Percentiles rank a stretch among this genome's conserved stretches.
Conservation (phyloP, 2,888 invertebrate genomes). For the Phengaris arion region DNA sequence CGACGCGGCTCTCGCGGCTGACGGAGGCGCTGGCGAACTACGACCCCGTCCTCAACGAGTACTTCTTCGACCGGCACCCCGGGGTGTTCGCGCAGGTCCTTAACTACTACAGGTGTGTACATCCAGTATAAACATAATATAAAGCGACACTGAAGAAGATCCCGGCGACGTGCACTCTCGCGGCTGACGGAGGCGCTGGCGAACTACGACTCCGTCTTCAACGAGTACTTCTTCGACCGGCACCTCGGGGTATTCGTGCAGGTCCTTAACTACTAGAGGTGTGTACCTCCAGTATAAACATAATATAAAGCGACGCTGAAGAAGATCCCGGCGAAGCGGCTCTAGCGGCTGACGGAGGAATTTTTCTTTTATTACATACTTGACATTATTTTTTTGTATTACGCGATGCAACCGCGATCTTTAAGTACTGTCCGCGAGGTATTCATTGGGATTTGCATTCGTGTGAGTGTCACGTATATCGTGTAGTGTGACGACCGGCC, state of each 20-base stretch:
- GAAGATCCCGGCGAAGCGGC: too few species aligned
- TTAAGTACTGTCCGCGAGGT: too few species aligned
- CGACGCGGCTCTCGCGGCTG: conserved; percentile 89
- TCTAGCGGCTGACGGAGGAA: too few species aligned
- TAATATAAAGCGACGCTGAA: too few species aligned
- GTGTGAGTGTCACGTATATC: too few species aligned
- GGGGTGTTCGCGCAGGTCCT: conserved; percentile 94
- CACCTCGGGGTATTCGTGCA: conserved; percentile 95
- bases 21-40: conserved; percentile 93
- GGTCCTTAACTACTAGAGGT: conserved; percentile 89
- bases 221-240: conserved; percentile 90
- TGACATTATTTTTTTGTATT: too few species aligned
- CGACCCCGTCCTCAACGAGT: conserved; percentile 93
- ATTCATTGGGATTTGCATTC: too few species aligned
- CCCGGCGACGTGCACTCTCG: conserved; percentile 90
- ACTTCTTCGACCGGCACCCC: conserved; percentile 90
- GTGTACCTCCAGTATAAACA: too few species aligned
- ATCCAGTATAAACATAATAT: too few species aligned
- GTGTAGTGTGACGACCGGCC: too few species aligned
- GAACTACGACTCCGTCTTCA: conserved; percentile 93
- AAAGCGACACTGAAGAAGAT: conserved; percentile 88
- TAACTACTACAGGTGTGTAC: conserved; percentile 86
- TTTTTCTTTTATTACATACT: too few species aligned
- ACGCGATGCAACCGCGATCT: too few species aligned
- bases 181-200: conserved; percentile 91